A percentile compares a stretch with the other conserved stretches of the same genome.
These are phyloP conservation scores for Scaptodrosophila lebanonensis DNA, from an alignment of 1,140 invertebrate genomes.

Conservation along the genomic window DNA sequence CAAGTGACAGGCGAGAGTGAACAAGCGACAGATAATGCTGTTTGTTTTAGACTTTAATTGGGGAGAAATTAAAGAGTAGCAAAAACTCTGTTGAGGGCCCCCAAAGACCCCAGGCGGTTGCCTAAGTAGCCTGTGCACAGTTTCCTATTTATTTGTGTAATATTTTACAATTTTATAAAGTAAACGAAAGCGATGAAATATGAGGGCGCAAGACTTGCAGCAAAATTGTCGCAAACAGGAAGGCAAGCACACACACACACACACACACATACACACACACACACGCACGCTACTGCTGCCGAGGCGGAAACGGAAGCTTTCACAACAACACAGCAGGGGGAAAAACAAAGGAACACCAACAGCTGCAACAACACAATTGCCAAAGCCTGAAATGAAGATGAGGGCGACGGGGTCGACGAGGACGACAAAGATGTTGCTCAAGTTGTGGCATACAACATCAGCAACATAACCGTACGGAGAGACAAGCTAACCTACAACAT, in stretches of 20 bases:
- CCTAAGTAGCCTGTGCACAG: conserved; percentile 48
- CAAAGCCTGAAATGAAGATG: conserved; percentile 44
- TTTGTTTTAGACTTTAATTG: conserved; percentile 62
- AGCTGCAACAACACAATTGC: conserved; percentile 47
- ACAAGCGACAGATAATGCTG: conserved; percentile 26
- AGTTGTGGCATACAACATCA: conserved; percentile 11
- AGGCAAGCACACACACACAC: conserved; percentile 29
- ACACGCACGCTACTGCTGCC: conserved; percentile 2
- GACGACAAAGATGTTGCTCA: conserved; percentile 28
- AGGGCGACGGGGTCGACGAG: conserved; percentile 50
- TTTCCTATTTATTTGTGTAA: conserved; percentile 67
- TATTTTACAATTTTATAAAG: conserved; percentile 73
- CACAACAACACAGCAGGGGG: conserved; percentile 38
- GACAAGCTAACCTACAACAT: neutral
- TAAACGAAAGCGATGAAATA: conserved; percentile 58
- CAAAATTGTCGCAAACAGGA: conserved; percentile 54
- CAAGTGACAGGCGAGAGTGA: conserved; percentile 1
- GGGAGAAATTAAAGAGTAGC: conserved; percentile 52
- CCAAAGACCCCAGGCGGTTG: conserved; percentile 16
- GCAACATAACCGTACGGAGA: conserved; percentile 2
- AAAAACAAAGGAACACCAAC: conserved; percentile 57
- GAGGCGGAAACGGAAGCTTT: conserved; percentile 59
- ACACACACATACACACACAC: conserved; percentile 17
- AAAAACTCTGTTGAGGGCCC: conserved; percentile 16
- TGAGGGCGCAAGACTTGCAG: conserved; percentile 35